Conservation (phyloP, 2,113 vertebrate species). For the Grammomys surdaster region DNA sequence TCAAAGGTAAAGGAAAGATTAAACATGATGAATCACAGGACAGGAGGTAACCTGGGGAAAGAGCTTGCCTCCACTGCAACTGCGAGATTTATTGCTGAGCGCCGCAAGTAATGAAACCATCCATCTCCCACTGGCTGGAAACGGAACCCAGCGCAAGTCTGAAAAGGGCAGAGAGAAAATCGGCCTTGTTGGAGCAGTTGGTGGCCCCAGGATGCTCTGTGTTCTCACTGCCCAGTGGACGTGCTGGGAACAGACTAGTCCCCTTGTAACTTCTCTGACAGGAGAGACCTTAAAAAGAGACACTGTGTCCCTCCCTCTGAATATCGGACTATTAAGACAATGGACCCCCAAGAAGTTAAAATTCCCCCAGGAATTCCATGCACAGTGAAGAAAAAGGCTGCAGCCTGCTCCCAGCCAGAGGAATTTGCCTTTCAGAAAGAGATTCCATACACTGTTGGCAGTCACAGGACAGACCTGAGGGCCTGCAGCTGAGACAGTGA, state of each 20-base stretch:
- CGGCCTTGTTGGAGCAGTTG: background rate
- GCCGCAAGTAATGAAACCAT: constrained; percentile 88
- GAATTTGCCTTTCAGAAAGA: background rate
- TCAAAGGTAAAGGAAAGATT: constrained; percentile 86
- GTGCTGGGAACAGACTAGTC: fast-evolving
- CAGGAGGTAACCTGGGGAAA: constrained; percentile 79
- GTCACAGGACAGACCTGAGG: too few relatives aligned
- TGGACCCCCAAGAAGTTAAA: background rate
- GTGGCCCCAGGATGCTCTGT: background rate
- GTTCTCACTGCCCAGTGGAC: background rate
- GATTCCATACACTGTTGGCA: background rate
- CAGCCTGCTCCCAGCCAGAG: too few relatives aligned
- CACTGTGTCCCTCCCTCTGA: background rate
- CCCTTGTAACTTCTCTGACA: background rate
- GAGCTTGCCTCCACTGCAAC: constrained; percentile 84
- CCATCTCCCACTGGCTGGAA: constrained; percentile 85
- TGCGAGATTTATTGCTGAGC: constrained; percentile 86
- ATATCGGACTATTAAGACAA: background rate
- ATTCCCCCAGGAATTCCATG: background rate
- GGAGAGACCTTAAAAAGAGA: background rate
- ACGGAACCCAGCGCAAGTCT: constrained; percentile 57
- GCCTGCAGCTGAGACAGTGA: background rate
- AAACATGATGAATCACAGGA: constrained; percentile 87
- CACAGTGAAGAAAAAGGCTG: background rate
- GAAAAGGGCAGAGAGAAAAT: constrained; percentile 69